Evolutionary conservation across 2,113 vertebrate species (phyloP).

Genomic region (Leptobrachium leishanense): DNA sequence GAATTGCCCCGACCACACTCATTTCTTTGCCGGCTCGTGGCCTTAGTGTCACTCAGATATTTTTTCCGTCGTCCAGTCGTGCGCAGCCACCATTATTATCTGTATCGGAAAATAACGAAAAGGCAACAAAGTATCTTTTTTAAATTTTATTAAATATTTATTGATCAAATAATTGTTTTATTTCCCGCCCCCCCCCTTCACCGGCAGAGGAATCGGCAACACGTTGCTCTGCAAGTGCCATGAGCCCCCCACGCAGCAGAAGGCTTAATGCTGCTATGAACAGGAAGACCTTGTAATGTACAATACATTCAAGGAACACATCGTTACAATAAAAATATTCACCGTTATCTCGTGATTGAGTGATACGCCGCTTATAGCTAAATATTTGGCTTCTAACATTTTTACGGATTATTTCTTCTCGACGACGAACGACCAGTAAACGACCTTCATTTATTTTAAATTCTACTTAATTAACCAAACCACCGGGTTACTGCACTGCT

Average conservation of each 20-base stretch:
- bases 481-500: neutral
- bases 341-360: neutral
- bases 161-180: constrained; percentile 16
- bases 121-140: neutral
- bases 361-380: neutral
- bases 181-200: constrained; percentile 1
- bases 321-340: constrained; percentile 63
- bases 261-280: constrained; percentile 59
- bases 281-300: constrained; percentile 62
- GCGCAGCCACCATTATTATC: too few species aligned
- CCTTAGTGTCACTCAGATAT: too few species aligned
- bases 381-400: constrained; percentile 23
- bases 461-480: neutral
- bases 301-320: constrained; percentile 61
- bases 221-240: neutral
- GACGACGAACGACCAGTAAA: neutral
- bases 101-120: neutral
- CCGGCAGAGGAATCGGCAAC: neutral
- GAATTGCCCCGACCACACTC: too few species aligned
- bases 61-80: too few species aligned
- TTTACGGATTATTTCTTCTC: neutral
- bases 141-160: constrained; percentile 42
- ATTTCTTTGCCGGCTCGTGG: too few species aligned
- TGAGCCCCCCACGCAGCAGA: constrained; percentile 50
- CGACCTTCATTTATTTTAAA: neutral